Base-by-base conservation (phyloP, 2,888 invertebrate genomes). In the Crematogaster levior region DNA sequence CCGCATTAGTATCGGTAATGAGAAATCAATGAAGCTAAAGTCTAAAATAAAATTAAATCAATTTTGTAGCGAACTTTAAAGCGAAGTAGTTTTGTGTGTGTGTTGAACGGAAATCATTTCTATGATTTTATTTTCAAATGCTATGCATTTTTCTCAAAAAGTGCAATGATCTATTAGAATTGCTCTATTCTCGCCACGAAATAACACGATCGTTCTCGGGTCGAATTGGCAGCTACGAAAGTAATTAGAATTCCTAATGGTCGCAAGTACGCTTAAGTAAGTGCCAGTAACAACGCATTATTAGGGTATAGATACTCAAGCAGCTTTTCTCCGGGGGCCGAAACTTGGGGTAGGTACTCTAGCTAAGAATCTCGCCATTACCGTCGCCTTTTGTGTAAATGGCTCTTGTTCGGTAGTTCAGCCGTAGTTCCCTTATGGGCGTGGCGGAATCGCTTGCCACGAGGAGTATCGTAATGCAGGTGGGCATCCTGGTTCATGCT, bases 351-450 rank as follows among this genome's bases (percentile, higher is more conserved):
- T 27, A 70, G 53, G 63, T 74, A 60, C 70, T 84, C 73, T 63
- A 79, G 63, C 63, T 82, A 70, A 73, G 82, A 63, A 80, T 82
- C 88, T 82, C 65, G 66, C 77, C 81, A 81, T 88, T 86, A 86
- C 79, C 85, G 61, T 40, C 77, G 84, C 83, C 89, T 84, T 91
- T 89, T 89, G 89, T 84, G 86, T 85, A 90, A 92, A 92, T 89
- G 90, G 90, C 87, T 91, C 91, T 91, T 91, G 92, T 91, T 89
- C 87, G 88, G 86, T 88, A 89, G 90, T 90, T 90, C 77, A 75
- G 21, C 34, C 77, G 58, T 58, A 77, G 84, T 87, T 89, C 86
- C 88, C 86, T 88, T 85, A 88, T 85, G 86, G 84, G 73, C 84
- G 77, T 75, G 81, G 75, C 72, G 79, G 85, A 82, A 84, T 85